Evolutionary conservation across 2,888 invertebrate genomes (phyloP).

Genomic region (Idaea aversata): DNA sequence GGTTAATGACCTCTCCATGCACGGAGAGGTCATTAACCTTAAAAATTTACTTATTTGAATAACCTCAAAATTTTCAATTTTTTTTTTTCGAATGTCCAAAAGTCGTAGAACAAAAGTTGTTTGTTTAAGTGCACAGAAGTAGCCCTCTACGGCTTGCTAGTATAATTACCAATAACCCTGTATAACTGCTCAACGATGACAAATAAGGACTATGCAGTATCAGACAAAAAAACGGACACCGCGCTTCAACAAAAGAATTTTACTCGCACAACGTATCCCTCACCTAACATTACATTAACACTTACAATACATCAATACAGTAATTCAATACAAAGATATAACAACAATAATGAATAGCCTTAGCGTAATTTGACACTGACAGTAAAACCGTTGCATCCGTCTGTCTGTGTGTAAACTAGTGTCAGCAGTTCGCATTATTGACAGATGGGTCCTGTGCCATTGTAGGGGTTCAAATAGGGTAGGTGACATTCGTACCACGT

Average conservation of each 20-base stretch:
- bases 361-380: conserved; percentile 4
- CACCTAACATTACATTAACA: not conserved
- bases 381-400: conserved; percentile 17
- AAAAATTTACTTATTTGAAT: too few relatives aligned
- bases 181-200: too few relatives aligned
- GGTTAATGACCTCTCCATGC: too few relatives aligned
- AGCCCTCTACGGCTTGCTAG: too few relatives aligned
- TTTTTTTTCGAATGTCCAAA: too few relatives aligned
- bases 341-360: conserved; percentile 9
- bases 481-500: not conserved
- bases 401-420: conserved; percentile 30
- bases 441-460: conserved; percentile 21
- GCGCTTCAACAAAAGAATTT: not conserved
- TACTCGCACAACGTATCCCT: not conserved
- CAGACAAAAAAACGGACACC: not conserved
- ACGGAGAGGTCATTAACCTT: too few relatives aligned
- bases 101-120: too few relatives aligned
- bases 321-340: conserved; percentile 15
- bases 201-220: not conserved
- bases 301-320: not conserved
- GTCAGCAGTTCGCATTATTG: conserved; percentile 14
- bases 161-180: too few relatives aligned
- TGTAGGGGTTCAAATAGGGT: not conserved
- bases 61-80: too few relatives aligned
- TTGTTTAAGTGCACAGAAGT: too few relatives aligned